Base-by-base conservation (phyloP, 2,113 vertebrate genomes). In the Saimiri boliviensis region DNA sequence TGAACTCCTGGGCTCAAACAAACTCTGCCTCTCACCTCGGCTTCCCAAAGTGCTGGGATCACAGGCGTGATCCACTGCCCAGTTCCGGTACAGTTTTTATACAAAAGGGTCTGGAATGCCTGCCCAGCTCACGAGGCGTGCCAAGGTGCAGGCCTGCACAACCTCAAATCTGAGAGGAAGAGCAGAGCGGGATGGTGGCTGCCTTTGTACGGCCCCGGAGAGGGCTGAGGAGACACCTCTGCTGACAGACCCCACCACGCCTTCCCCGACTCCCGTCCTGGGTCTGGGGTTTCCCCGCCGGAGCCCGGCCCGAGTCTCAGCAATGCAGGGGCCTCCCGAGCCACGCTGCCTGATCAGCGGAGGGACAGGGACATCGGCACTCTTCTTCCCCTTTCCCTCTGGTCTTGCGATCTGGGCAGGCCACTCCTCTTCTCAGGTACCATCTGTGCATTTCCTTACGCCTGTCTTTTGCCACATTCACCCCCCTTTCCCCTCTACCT, bases 271-370 rank as follows among this genome's bases (percentile, higher is more conserved):
- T 6, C 45, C 20, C 52, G 17, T 52, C 6, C 17, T 37, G 63
- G 4, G 42, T 66, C 25, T 80, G 20, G 25, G 25, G 35, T 68
- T 25, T 68, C 45, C 76, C 58, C 5, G 1, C 32, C 73, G 3
- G 3, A 27, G 27, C 0, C 5, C 25, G 9, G 42, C 87, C 32
- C 54, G 49, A 40, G 16, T 32, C 13, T 40, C 19, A 11, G 42
- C 27, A 40, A 49, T 49, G 23, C 10, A 2, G 47, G 77, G 2
- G 47, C 30, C 17, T 20, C 27, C 45, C 79, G 58, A 35, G 79
- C 37, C 63, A 58, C 4, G 5, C 20, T 0, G 17, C n/a, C 0
- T 27, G 25, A 68, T 12, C 45, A 1, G 42, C 5, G 13, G 52
- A 45, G 71, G 30, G 80, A 58, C 35, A n/a, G 3, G 16, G 45